phyloP scores from a whole-genome alignment of 2,888 invertebrate genomes.

The Mactromeris polynyma region DNA sequence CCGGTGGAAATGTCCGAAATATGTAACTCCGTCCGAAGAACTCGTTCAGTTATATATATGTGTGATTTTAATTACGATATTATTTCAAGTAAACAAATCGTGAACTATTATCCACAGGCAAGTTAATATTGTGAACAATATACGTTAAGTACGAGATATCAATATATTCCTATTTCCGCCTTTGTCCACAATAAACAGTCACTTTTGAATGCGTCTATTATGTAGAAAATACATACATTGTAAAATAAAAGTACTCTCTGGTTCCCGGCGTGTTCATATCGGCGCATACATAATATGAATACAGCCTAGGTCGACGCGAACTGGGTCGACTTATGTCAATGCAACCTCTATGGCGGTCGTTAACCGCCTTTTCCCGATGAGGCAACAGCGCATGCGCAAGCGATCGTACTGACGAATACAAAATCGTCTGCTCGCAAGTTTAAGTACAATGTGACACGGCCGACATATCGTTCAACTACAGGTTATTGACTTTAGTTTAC shows the following conservation, averaged over 20 bases:
- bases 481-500: constrained; percentile 23
- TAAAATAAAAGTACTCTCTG: not conserved
- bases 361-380: constrained; percentile 46
- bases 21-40: not conserved
- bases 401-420: not conserved
- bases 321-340: constrained; percentile 51
- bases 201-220: not conserved
- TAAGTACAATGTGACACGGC: constrained; percentile 26
- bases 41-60: too few species aligned
- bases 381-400: constrained; percentile 47
- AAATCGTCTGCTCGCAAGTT: constrained; percentile 38
- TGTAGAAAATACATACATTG: not conserved
- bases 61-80: not conserved
- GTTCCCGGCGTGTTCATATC: not conserved
- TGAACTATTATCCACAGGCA: not conserved
- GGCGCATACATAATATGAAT: not conserved
- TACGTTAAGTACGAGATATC: not conserved
- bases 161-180: not conserved
- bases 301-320: constrained; percentile 41
- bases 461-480: constrained; percentile 9
- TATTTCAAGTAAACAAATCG: not conserved
- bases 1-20: not conserved
- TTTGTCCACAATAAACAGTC: not conserved
- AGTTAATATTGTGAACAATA: not conserved
- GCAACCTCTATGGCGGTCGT: constrained; percentile 49